Base-by-base conservation (phyloP, 2,888 invertebrate species). In the Belgica antarctica region DNA sequence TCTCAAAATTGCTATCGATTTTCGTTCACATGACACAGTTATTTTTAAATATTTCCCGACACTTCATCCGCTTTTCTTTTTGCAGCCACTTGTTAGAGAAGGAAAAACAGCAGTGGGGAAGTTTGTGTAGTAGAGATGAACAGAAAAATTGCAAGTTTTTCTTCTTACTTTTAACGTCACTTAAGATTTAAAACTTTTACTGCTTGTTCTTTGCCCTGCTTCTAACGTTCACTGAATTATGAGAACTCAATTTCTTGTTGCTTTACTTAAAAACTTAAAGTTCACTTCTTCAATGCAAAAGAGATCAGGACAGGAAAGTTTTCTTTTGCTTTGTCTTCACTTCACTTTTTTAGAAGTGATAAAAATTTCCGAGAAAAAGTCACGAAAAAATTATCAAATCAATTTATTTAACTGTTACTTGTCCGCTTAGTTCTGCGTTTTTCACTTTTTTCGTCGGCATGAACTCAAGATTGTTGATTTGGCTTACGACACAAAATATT, bases 1-100 rank as follows among this genome's bases (percentile, higher is more conserved):
- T 59, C 27, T 59, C n/a, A 27, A 24, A 63, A 68, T 68, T 68
- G 68, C 68, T 68, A 68, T 68, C 57, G 68, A 68, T 68, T 68
- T 66, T 52, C n/a, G n/a, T n/a, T 62, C 34, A 62, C 34, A 62
- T 52, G 59, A 59, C 59, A 59, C 59, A 59, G 24, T 59, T 59
- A 27, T 27, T 52, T 52, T 52, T 59, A 27, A 27, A 24, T 27
- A 5, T 59, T n/a, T n/a, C n/a, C n/a, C n/a, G n/a, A n/a, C n/a
- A n/a, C 52, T 59, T 59, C 27, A 27, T 59, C n/a, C 59, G 10
- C 25, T 25, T 59, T 52, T 52, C 22, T 22, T 41, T 41, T 15
- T 5, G 22, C 19, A 52, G 52, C 52, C 52, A 52, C 52, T 52
- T 52, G 52, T 52, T 52, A 52, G 52, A 52, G 22, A n/a, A n/a